A percentile compares a stretch with the other conserved stretches of the same genome.
phyloP scores from a whole-genome alignment of 2,888 invertebrate genomes.

The Agrochola lychnidis region DNA sequence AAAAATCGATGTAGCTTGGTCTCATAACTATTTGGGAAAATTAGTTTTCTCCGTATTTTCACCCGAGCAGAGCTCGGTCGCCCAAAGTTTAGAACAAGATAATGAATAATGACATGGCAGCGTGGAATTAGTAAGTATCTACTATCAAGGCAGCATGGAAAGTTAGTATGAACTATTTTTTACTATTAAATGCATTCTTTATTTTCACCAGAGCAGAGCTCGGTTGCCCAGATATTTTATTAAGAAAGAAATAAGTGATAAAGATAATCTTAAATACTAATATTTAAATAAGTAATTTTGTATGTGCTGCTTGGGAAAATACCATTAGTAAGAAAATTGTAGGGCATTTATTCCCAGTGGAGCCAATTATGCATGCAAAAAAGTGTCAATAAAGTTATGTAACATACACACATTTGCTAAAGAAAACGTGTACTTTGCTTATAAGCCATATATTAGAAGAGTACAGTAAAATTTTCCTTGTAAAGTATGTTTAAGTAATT shows the following conservation, averaged over 20 bases:
- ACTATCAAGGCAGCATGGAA: too few relatives aligned
- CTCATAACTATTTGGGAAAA: too few relatives aligned
- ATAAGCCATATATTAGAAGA: conserved; percentile 33
- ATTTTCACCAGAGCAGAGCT: too few relatives aligned
- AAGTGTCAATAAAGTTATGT: conserved; percentile 52
- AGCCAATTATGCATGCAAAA: conserved; percentile 27
- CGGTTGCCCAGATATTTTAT: not conserved
- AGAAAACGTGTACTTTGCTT: conserved; percentile 56
- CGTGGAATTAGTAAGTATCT: too few relatives aligned
- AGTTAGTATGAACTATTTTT: too few relatives aligned
- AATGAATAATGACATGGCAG: too few relatives aligned
- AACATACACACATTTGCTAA: conserved; percentile 48
- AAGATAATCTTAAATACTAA: not conserved
- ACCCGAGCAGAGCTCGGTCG: too few relatives aligned
- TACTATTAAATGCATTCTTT: too few relatives aligned
- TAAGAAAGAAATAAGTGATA: not conserved
- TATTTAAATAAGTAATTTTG: conserved; percentile 14
- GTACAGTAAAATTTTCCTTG: conserved; percentile 33
- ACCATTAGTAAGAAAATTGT: conserved; percentile 11
- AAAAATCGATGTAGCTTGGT: too few relatives aligned
- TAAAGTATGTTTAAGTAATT: conserved; percentile 2
- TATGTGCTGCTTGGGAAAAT: conserved; percentile 13
- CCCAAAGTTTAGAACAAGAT: too few relatives aligned
- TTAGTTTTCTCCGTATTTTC: too few relatives aligned
- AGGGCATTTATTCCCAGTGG: conserved; percentile 9